phyloP scores from a whole-genome alignment of 23 tunicate genomes.

The Halocynthia aurantium region DNA sequence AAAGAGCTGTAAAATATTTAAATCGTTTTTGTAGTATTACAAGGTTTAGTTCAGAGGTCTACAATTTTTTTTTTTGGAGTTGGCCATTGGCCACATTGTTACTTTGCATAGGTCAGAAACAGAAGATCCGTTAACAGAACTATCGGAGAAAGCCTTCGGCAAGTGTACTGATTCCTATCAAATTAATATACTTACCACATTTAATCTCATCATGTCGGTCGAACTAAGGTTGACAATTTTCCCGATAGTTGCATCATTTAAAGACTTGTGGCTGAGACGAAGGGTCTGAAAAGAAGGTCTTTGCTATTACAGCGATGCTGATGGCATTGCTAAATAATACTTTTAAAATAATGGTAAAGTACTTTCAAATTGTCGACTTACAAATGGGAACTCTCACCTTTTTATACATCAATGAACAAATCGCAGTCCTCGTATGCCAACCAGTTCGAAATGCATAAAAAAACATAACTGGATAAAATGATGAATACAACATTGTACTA shows the following conservation, averaged over 20 bases:
- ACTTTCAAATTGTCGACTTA: background rate
- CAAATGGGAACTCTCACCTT: conserved; percentile 38
- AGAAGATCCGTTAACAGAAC: too few relatives aligned
- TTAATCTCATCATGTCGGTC: conserved; percentile 74
- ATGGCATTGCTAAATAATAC: background rate
- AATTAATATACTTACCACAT: conserved; percentile 33
- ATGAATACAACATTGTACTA: background rate
- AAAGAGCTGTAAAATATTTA: background rate
- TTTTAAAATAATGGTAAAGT: background rate
- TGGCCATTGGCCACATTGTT: too few relatives aligned
- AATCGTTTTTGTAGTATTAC: too few relatives aligned
- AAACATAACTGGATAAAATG: conserved; percentile 13
- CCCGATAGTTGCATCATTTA: conserved; percentile 53
- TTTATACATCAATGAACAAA: conserved; percentile 78
- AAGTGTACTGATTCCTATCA: background rate
- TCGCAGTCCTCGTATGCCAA: conserved; percentile 61
- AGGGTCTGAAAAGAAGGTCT: conserved; percentile 58
- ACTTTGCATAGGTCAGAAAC: too few relatives aligned
- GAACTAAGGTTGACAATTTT: conserved; percentile 79
- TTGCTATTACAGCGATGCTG: background rate
- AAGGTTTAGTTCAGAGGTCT: too few relatives aligned
- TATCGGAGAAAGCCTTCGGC: too few relatives aligned
- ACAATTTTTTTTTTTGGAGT: too few relatives aligned
- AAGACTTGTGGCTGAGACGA: conserved; percentile 49
- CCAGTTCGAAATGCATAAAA: conserved; percentile 29